Conservation (phyloP, 2,888 invertebrate genomes). For the Neria commutata region DNA sequence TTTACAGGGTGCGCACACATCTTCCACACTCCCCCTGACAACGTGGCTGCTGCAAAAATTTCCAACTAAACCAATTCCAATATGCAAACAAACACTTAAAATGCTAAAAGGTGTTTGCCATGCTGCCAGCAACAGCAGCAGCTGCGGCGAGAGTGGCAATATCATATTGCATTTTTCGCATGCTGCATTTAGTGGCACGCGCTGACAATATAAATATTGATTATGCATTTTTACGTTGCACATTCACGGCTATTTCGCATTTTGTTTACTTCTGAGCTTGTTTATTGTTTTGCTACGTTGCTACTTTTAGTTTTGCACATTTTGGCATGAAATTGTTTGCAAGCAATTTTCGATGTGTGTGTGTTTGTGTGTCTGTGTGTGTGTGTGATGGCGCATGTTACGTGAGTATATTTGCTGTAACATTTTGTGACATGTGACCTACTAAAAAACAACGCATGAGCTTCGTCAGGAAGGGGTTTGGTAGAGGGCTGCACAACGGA, state of each 20-base stretch:
- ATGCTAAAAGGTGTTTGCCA: conserved; percentile 3
- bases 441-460: too few relatives aligned
- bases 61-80: too few relatives aligned
- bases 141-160: too few relatives aligned
- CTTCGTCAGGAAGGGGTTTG: too few relatives aligned
- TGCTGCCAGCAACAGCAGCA: too few relatives aligned
- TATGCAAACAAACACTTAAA: too few relatives aligned
- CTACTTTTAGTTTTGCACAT: neutral
- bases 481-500: too few relatives aligned
- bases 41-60: too few relatives aligned
- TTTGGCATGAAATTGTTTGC: neutral
- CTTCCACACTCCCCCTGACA: too few relatives aligned
- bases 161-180: neutral
- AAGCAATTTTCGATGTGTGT: neutral
- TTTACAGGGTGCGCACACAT: too few relatives aligned
- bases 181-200: neutral
- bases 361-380: neutral
- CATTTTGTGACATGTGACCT: conserved; percentile 2
- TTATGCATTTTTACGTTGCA: neutral
- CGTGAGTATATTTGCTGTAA: neutral
- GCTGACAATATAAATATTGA: neutral
- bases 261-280: neutral
- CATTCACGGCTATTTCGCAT: neutral
- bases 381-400: neutral
- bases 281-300: neutral